Evolutionary conservation across 2,888 invertebrate genomes (phyloP).

Genomic region (Drosophila aldrichi): DNA sequence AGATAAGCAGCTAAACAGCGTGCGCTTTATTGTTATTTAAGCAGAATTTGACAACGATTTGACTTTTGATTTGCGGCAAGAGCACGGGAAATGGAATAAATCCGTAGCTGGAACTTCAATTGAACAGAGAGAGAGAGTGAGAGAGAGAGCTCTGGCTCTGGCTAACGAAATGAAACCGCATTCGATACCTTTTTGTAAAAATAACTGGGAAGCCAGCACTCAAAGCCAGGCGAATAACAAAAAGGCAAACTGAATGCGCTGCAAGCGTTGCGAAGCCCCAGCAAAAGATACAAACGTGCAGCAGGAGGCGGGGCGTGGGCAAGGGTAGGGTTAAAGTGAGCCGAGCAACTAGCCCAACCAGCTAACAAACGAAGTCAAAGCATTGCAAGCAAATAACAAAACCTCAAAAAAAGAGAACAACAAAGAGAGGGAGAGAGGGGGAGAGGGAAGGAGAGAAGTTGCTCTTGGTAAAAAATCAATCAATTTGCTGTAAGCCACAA

Average conservation of each 20-base stretch:
- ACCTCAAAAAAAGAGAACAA: constrained; percentile 12
- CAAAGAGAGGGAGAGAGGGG: neutral
- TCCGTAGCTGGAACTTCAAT: neutral
- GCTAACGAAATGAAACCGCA: constrained; percentile 22
- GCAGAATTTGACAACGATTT: constrained; percentile 46
- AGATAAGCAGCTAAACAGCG: constrained; percentile 20
- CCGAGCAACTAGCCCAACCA: constrained; percentile 19
- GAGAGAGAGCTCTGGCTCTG: too few relatives aligned
- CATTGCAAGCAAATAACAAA: constrained; percentile 17
- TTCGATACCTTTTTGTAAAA: constrained; percentile 28
- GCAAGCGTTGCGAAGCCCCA: constrained; percentile 29
- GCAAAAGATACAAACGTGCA: constrained; percentile 9
- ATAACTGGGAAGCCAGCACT: constrained; percentile 33
- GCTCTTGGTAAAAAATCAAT: constrained; percentile 18
- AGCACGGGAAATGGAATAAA: neutral
- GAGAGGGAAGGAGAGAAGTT: constrained; percentile 5
- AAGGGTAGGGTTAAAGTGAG: neutral
- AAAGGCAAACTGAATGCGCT: constrained; percentile 38
- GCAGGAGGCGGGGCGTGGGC: neutral
- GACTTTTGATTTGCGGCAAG: neutral
- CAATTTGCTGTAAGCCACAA: constrained; percentile 20
- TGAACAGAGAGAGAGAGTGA: too few relatives aligned
- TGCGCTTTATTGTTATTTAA: constrained; percentile 53
- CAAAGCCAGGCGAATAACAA: constrained; percentile 40
- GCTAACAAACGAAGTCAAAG: constrained; percentile 55